phyloP scores from a whole-genome alignment of 2,888 invertebrate genomes.

The Clistopyga incitator region DNA sequence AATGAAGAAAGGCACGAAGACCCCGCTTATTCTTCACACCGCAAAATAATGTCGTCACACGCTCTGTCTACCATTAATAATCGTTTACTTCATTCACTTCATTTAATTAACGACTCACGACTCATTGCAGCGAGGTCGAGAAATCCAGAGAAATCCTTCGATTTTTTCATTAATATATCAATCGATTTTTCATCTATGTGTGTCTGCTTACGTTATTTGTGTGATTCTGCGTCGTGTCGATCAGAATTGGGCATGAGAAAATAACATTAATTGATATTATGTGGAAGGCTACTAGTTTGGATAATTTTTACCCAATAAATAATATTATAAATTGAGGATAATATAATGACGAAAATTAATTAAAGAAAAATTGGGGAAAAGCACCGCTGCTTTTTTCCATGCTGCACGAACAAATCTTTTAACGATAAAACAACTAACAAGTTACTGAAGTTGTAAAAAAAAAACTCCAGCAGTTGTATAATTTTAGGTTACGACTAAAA shows the following conservation, averaged over 20 bases:
- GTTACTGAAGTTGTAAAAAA: slow-evolving; percentile 7
- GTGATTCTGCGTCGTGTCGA: slow-evolving; percentile 18
- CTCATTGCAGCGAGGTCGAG: slow-evolving; percentile 32
- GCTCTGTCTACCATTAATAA: slow-evolving; percentile 12
- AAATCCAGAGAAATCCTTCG: slow-evolving; percentile 15
- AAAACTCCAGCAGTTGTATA: not conserved
- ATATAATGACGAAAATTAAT: not conserved
- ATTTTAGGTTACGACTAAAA: not conserved
- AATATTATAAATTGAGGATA: slow-evolving; percentile 6
- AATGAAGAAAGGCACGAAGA: slow-evolving; percentile 40
- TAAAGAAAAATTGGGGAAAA: slow-evolving; percentile 29
- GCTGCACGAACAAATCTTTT: slow-evolving; percentile 67
- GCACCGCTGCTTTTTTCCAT: slow-evolving; percentile 74
- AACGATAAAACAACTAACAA: slow-evolving; percentile 30
- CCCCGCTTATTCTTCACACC: slow-evolving; percentile 55
- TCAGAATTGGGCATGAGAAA: slow-evolving; percentile 7
- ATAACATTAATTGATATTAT: not conserved
- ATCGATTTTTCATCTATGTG: slow-evolving; percentile 28
- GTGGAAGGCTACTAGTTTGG: not conserved
- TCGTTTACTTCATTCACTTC: not conserved
- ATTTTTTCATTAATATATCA: slow-evolving; percentile 22
- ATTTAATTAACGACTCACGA: slow-evolving; percentile 8
- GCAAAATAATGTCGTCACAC: slow-evolving; percentile 17
- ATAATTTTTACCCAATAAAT: slow-evolving; percentile 12
- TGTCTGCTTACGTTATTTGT: slow-evolving; percentile 35